A percentile compares a stretch with the other conserved stretches of the same genome.
These are phyloP conservation scores for Lasiommata megera DNA, from an alignment of 2,888 invertebrate species.

Conservation along the genomic window DNA sequence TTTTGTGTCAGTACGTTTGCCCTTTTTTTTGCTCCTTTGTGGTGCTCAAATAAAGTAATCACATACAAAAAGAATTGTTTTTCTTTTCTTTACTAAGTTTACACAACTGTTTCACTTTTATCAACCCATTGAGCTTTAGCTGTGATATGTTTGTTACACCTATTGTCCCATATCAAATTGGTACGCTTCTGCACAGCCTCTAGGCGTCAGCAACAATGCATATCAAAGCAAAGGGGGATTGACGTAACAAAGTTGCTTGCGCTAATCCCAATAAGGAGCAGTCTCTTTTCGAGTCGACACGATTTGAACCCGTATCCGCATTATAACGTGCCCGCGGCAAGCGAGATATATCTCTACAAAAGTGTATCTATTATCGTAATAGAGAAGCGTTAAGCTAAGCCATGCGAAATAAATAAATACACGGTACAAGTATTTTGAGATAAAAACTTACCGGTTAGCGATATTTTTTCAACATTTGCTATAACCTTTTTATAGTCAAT, in stretches of 20 bases:
- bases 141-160: background rate
- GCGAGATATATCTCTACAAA: constrained; percentile 40
- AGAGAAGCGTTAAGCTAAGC: no score
- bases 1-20: no score
- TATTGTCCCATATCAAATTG: constrained; percentile 13
- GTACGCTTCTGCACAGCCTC: constrained; percentile 22
- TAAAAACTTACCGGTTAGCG: no score
- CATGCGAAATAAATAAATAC: no score
- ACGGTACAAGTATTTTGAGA: no score
- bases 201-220: constrained; percentile 35
- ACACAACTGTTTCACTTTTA: constrained; percentile 20
- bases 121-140: constrained; percentile 12
- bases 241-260: constrained; percentile 38
- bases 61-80: no score
- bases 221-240: constrained; percentile 38
- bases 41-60: background rate
- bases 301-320: constrained; percentile 57
- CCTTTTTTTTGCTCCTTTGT: no score
- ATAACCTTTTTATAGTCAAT: no score
- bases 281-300: constrained; percentile 53
- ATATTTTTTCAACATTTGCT: no score
- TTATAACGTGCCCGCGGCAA: constrained; percentile 68
- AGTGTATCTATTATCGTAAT: no score
- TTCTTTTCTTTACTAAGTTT: background rate
- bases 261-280: constrained; percentile 40